A percentile compares a stretch with the other conserved stretches of the same genome.
phyloP scores from a whole-genome alignment of 2,888 invertebrate species.

The Anthrax anthrax region DNA sequence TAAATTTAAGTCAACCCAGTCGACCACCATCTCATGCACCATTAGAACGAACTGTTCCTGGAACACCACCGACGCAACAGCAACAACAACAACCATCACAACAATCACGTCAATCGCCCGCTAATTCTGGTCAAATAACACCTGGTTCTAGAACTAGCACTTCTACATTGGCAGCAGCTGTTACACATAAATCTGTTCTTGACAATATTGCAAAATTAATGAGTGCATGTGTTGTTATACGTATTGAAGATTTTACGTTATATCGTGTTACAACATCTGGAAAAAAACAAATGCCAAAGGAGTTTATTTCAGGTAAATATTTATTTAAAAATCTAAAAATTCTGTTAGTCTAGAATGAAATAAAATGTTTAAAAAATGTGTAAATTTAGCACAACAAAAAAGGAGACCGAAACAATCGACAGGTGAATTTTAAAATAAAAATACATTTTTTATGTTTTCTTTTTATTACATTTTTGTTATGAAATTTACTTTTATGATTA shows the following conservation, averaged over 20 bases:
- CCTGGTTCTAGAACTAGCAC: slow-evolving; percentile 12
- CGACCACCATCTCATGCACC: slow-evolving; percentile 32
- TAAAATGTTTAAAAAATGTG: not conserved
- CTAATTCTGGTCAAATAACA: slow-evolving; percentile 14
- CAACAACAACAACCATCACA: slow-evolving; percentile 8
- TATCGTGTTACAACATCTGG: slow-evolving; percentile 68
- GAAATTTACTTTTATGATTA: too few species aligned
- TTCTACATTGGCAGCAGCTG: not conserved
- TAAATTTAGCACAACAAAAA: slow-evolving; percentile 38
- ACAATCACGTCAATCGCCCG: slow-evolving; percentile 6
- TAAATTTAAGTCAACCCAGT: slow-evolving; percentile 57
- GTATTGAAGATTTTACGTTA: slow-evolving; percentile 83
- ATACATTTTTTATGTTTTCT: too few species aligned
- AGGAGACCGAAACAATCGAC: slow-evolving; percentile 36
- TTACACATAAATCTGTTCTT: slow-evolving; percentile 5
- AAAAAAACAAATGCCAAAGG: slow-evolving; percentile 60
- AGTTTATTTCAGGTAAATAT: slow-evolving; percentile 55
- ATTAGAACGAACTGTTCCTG: slow-evolving; percentile 27
- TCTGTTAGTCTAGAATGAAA: too few species aligned
- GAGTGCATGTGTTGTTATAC: slow-evolving; percentile 80
- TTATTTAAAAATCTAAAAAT: too few species aligned
- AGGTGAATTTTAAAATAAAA: slow-evolving; percentile 24
- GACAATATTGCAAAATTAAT: slow-evolving; percentile 72
- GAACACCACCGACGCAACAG: slow-evolving; percentile 19
- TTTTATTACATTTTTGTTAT: too few species aligned